These are phyloP conservation scores for Ceratoteleas bidentatus DNA, from an alignment of 1,140 invertebrate genomes.

Conservation along the genomic window DNA sequence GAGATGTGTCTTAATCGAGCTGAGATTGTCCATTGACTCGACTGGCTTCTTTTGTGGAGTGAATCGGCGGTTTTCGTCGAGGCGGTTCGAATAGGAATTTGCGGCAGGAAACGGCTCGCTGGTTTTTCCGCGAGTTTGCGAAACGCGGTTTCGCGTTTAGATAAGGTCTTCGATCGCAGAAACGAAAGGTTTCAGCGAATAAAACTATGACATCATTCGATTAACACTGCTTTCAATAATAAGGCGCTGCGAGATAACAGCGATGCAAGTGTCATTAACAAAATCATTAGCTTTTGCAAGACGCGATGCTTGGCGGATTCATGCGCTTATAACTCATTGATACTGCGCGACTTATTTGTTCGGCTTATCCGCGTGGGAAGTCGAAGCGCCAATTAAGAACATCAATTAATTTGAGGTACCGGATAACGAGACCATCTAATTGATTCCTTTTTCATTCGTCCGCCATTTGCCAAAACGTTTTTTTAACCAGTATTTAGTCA, in stretches of 20 bases:
- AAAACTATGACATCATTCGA: conserved; percentile 25
- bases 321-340: conserved; percentile 38
- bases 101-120: neutral
- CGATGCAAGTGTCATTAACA: conserved; percentile 29
- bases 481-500: no score
- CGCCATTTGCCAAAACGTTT: no score
- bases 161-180: neutral
- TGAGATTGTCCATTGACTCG: no score
- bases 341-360: conserved; percentile 33
- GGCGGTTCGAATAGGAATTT: no score
- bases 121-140: neutral
- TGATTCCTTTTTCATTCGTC: conserved; percentile 2
- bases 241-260: conserved; percentile 17
- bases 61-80: no score
- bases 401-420: conserved; percentile 25
- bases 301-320: conserved; percentile 17
- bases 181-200: neutral
- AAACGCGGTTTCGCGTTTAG: neutral
- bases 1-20: no score
- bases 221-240: conserved; percentile 17
- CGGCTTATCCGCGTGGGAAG: conserved; percentile 16
- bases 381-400: conserved; percentile 21
- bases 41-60: no score
- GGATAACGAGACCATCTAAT: conserved; percentile 4
- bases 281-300: conserved; percentile 24